Conservation (phyloP, 2,888 invertebrate genomes). For the Drosophila testacea region DNA sequence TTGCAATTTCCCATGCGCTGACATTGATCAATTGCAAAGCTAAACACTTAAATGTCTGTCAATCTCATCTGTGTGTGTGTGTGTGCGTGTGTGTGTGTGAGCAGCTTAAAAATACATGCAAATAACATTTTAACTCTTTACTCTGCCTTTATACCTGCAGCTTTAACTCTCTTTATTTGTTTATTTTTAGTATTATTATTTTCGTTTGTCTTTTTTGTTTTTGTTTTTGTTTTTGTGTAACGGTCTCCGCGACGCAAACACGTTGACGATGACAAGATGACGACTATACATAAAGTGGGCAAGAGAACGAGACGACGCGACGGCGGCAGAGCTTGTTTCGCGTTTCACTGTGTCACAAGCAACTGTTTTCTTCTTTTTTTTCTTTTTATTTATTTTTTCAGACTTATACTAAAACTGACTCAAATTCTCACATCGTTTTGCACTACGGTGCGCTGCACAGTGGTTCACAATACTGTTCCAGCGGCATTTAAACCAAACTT, state of each 20-base stretch:
- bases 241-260: conserved; percentile 57
- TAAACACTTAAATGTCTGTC: conserved; percentile 35
- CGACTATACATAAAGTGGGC: conserved; percentile 26
- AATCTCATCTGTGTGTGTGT: conserved; percentile 8
- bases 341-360: conserved; percentile 75
- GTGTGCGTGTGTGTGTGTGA: conserved; percentile 26
- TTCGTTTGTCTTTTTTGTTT: conserved; percentile 7
- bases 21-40: conserved; percentile 60
- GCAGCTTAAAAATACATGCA: conserved; percentile 47
- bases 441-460: conserved; percentile 1
- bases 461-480: too few relatives aligned
- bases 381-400: conserved; percentile 38
- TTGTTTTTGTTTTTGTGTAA: conserved; percentile 36
- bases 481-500: too few relatives aligned
- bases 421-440: conserved; percentile 60
- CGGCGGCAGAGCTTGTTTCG: conserved; percentile 65
- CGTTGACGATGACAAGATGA: conserved; percentile 45
- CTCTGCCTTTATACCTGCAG: conserved; percentile 30
- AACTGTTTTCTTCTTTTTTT: conserved; percentile 63
- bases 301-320: conserved; percentile 45
- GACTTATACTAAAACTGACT: conserved; percentile 57
- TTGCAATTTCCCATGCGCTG: conserved; percentile 57
- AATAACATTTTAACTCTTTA: conserved; percentile 56
- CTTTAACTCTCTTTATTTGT: conserved; percentile 22
- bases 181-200: neutral